Evolutionary conservation across 2,888 invertebrate species (phyloP), one percentile per base, ranked within the genome.

Genomic region (Silvanus unidentatus): DNA sequence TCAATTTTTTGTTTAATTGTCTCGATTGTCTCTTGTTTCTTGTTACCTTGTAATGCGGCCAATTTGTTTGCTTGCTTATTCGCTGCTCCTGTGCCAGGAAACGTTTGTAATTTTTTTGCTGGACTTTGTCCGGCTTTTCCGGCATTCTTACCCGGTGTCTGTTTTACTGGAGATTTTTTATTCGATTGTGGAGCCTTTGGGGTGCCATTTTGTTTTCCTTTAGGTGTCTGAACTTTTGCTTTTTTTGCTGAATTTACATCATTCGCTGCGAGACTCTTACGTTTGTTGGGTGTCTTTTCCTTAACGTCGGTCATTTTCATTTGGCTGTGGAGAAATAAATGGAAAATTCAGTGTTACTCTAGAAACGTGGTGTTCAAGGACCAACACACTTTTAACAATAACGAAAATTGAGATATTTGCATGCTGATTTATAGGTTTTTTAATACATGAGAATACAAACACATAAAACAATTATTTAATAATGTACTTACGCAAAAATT

Each of bases 181-280:
- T 47, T 44, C 16, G 35, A 12, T 11, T 12, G 6, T 37, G 3
- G 32, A 9, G 32, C 13, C 13, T 32, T 32, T n/a, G n/a, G n/a
- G 10, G n/a, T 32, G n/a, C 11, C 11, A 32, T n/a, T 43, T 43
- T 37, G 37, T 15, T 16, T 16, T 13, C 15, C 15, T 15, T 37
- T 4, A 6, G 37, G 37, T 13, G 37, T 37, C 6, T 6, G n/a
- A 6, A 15, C 3, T 44, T 56, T 55, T 1, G 40, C 36, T 39
- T 58, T 58, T 43, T 58, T 58, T 29, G 50, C 50, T 22, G 54
- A 52, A 14, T 40, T n/a, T n/a, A n/a, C 44, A 30, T 48, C 39
- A 37, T 48, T 53, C n/a, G 37, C 49, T 12, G 35, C 40, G 15
- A 47, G 13, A 38, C 47, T 52, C 46, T 53, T 51, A 28, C 51